A percentile compares a stretch with the other conserved stretches of the same genome.
Conservation (phyloP, 2,797 vertebrate species). For the Etheostoma perlongum region DNA sequence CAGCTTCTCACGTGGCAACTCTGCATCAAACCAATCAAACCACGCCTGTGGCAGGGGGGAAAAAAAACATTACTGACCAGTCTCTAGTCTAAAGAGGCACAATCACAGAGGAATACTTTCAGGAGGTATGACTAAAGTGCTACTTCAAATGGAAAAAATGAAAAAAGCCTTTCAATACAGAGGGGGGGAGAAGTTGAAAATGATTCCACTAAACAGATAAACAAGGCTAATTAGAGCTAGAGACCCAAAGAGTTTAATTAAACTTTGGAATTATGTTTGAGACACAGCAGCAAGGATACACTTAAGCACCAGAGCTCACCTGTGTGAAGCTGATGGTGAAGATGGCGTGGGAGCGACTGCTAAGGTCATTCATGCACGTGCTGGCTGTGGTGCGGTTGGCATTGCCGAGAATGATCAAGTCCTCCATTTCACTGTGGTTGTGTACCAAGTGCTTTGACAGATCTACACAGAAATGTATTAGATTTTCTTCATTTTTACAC, state of each 20-base stretch:
- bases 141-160: conserved; percentile 17
- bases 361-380: conserved; percentile 93
- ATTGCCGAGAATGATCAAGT: conserved; percentile 92
- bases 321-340: conserved; percentile 96
- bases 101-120: conserved; percentile 48
- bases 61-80: background rate
- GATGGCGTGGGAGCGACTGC: conserved; percentile 94
- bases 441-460: conserved; percentile 93
- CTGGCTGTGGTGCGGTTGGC: conserved; percentile 90
- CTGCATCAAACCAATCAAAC: conserved; percentile 93
- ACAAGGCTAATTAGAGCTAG: conserved; percentile 50
- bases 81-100: conserved; percentile 33
- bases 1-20: conserved; percentile 92
- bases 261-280: conserved; percentile 13
- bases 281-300: background rate
- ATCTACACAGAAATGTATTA: conserved; percentile 79
- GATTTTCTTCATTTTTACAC: background rate
- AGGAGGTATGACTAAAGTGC: conserved; percentile 25
- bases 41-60: conserved; percentile 83
- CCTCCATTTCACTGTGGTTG: conserved; percentile 90
- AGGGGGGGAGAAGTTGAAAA: conserved; percentile 21
- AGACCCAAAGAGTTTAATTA: conserved; percentile 18
- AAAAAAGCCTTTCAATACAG: conserved; percentile 48
- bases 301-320: conserved; percentile 74
- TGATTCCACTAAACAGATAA: conserved; percentile 38